A percentile compares a stretch with the other conserved stretches of the same genome.
phyloP scores from a whole-genome alignment of 2,888 invertebrate genomes.

The Caenorhabditis sinica region DNA sequence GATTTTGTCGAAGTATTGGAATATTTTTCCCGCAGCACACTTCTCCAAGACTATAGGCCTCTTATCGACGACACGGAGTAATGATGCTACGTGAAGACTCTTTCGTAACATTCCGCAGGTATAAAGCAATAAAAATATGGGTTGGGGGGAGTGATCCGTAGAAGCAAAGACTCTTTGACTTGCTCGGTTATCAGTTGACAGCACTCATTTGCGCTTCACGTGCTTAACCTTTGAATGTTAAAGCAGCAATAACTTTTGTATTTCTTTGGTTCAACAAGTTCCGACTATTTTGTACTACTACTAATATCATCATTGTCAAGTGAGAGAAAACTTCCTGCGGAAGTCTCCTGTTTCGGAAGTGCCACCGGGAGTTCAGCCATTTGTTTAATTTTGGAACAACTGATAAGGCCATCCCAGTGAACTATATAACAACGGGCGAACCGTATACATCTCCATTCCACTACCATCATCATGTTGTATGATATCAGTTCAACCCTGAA shows the following conservation, averaged over 20 bases:
- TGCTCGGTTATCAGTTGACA: constrained; percentile 24
- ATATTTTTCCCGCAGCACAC: constrained; percentile 19
- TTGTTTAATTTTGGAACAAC: neutral
- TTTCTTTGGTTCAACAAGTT: neutral
- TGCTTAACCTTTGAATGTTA: neutral
- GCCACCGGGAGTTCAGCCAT: constrained; percentile 28
- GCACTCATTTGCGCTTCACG: constrained; percentile 15
- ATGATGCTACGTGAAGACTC: constrained; percentile 10
- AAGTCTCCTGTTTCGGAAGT: neutral
- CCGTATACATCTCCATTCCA: neutral
- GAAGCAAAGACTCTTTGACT: constrained; percentile 15
- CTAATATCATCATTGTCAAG: neutral
- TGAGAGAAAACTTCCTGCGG: neutral
- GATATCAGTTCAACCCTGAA: constrained; percentile 37
- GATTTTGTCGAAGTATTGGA: neutral
- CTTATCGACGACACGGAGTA: constrained; percentile 33
- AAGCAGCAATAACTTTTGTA: neutral
- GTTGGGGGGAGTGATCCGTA: neutral
- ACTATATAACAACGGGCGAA: constrained; percentile 23
- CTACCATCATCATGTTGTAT: constrained; percentile 27
- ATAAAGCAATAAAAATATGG: constrained; percentile 32
- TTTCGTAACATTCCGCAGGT: constrained; percentile 27
- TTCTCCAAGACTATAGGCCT: constrained; percentile 27
- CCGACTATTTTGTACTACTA: too few species aligned
- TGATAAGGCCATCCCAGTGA: neutral